phyloP scores from a whole-genome alignment of 2,888 invertebrate species.

The Micropterix aruncella region DNA sequence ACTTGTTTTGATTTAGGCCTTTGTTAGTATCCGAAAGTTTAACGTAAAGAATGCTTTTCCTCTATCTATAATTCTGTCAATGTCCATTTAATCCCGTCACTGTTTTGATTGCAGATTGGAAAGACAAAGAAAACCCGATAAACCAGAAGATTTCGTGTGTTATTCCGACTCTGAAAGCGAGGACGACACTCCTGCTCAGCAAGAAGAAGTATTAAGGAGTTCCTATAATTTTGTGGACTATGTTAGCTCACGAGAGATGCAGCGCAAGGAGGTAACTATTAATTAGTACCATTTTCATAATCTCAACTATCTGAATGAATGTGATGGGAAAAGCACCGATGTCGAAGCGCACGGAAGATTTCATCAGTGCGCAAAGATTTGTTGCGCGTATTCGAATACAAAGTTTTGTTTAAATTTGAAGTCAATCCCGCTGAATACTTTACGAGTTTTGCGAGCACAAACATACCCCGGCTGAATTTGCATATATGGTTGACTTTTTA shows the following conservation, averaged over 20 bases:
- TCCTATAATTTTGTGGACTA: constrained; percentile 82
- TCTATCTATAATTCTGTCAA: not conserved
- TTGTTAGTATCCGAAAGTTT: too few species aligned
- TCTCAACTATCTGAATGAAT: constrained; percentile 2
- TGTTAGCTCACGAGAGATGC: constrained; percentile 62
- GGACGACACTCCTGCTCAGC: constrained; percentile 60
- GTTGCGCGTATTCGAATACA: not conserved
- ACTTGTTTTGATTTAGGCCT: too few species aligned
- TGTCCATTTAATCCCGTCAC: too few species aligned
- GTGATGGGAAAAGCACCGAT: not conserved
- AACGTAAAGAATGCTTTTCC: too few species aligned
- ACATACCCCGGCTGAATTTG: too few species aligned
- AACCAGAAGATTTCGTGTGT: constrained; percentile 80
- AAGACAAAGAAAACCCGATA: constrained; percentile 68
- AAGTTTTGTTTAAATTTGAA: too few species aligned
- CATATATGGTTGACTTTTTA: too few species aligned
- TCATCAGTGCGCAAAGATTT: not conserved
- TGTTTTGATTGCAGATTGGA: constrained; percentile 35
- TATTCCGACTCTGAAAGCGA: constrained; percentile 83
- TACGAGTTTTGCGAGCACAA: too few species aligned
- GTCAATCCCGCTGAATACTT: too few species aligned
- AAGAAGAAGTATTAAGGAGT: constrained; percentile 58
- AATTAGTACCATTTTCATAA: not conserved
- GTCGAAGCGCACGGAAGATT: too few species aligned
- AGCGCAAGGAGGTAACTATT: constrained; percentile 45